phyloP scores from a whole-genome alignment of 1,140 invertebrate species.

The Hestina assimilis region DNA sequence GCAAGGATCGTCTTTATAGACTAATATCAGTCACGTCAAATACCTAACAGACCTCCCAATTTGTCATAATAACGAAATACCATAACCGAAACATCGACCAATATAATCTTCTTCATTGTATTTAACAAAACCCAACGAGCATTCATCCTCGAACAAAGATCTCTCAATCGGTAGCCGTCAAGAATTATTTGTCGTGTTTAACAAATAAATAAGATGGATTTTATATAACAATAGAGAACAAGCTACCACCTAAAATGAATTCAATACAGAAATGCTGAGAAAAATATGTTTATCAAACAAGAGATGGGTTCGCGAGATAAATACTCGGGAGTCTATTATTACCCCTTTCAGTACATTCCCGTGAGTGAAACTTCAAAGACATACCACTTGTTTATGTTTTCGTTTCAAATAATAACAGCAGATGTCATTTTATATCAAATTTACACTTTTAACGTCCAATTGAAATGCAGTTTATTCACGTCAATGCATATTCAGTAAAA shows the following conservation, averaged over 20 bases:
- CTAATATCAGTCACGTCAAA: slow-evolving; percentile 33
- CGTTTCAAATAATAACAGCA: not conserved
- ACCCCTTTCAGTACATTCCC: slow-evolving; percentile 53
- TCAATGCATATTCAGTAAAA: no score
- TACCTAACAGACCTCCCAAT: slow-evolving; percentile 57
- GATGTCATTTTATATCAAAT: no score
- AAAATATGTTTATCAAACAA: slow-evolving; percentile 71
- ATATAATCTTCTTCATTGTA: slow-evolving; percentile 54
- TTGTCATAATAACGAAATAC: slow-evolving; percentile 70
- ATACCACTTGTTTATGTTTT: slow-evolving; percentile 13
- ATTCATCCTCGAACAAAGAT: slow-evolving; percentile 64
- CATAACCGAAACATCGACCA: slow-evolving; percentile 66
- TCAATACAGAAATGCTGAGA: slow-evolving; percentile 54
- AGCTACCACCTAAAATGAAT: slow-evolving; percentile 44
- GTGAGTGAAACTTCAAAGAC: slow-evolving; percentile 5
- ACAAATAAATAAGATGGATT: slow-evolving; percentile 72
- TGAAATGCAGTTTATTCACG: no score
- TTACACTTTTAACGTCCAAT: no score
- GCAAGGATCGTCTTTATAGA: no score
- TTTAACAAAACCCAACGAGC: slow-evolving; percentile 54
- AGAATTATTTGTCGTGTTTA: slow-evolving; percentile 68
- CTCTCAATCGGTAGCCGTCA: slow-evolving; percentile 65
- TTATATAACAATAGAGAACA: slow-evolving; percentile 59
- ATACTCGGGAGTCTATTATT: slow-evolving; percentile 58
- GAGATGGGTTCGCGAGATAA: slow-evolving; percentile 66